Conservation (phyloP, 35 echinoderm and acorn worm genomes). For the Patiria miniata region DNA sequence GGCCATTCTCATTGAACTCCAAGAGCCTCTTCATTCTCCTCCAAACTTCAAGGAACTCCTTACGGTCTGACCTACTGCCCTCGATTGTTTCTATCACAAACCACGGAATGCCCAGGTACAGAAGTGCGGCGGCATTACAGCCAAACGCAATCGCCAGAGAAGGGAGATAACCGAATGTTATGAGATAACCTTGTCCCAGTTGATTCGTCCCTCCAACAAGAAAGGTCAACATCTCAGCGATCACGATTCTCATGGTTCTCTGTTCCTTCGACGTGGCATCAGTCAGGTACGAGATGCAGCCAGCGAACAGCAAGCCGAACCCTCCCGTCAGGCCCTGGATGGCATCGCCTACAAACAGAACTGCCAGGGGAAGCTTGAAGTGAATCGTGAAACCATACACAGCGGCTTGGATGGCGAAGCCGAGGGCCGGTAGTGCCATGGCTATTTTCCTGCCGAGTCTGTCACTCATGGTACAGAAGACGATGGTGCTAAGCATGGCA, state of each 20-base stretch:
- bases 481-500: conserved; percentile 41
- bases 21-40: conserved; percentile 39
- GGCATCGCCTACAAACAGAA: conserved; percentile 38
- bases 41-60: background rate
- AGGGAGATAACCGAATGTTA: conserved; percentile 31
- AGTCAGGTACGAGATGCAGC: conserved; percentile 43
- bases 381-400: conserved; percentile 31
- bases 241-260: conserved; percentile 51
- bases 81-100: conserved; percentile 61
- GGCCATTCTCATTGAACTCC: conserved; percentile 26
- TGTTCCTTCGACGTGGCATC: conserved; percentile 35
- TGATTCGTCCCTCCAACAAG: conserved; percentile 31
- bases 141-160: conserved; percentile 45
- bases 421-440: conserved; percentile 43
- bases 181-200: conserved; percentile 52
- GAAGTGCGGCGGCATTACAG: conserved; percentile 7
- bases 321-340: conserved; percentile 54
- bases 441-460: conserved; percentile 47
- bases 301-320: conserved; percentile 48
- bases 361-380: conserved; percentile 34
- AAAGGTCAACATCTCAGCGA: conserved; percentile 41
- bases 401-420: conserved; percentile 38
- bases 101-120: conserved; percentile 27
- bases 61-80: background rate
- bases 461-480: conserved; percentile 51